phyloP scores from a whole-genome alignment of 1,140 invertebrate genomes.

The Drosophila erecta region DNA sequence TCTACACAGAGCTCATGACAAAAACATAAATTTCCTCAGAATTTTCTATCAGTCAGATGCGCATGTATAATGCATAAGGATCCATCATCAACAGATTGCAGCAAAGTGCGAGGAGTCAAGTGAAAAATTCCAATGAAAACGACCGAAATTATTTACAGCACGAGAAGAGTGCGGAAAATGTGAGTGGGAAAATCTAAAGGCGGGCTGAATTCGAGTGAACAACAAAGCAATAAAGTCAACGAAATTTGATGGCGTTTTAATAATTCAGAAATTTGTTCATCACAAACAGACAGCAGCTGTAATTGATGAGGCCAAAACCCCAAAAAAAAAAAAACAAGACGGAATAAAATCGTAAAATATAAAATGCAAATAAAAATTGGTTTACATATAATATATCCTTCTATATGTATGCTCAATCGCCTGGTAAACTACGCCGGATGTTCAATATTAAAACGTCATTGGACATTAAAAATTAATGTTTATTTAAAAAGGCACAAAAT shows the following conservation, averaged over 20 bases:
- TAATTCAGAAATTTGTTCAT: constrained; percentile 68
- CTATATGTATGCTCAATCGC: constrained; percentile 9
- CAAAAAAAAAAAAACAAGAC: constrained; percentile 19
- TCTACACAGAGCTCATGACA: constrained; percentile 26
- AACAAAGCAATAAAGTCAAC: constrained; percentile 55
- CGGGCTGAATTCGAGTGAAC: constrained; percentile 18
- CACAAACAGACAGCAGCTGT: constrained; percentile 67
- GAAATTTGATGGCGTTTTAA: constrained; percentile 61
- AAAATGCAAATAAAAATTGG: constrained; percentile 41
- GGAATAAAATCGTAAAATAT: constrained; percentile 41
- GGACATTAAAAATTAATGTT: constrained; percentile 71
- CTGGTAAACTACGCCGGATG: constrained; percentile 49
- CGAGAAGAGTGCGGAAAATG: background rate
- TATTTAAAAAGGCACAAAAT: constrained; percentile 67
- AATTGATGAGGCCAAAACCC: constrained; percentile 58
- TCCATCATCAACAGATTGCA: constrained; percentile 51
- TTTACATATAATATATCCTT: constrained; percentile 32
- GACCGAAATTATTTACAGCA: constrained; percentile 47
- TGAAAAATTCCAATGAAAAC: constrained; percentile 43
- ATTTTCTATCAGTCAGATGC: constrained; percentile 42
- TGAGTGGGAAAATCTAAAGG: background rate
- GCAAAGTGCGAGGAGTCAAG: constrained; percentile 32
- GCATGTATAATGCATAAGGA: constrained; percentile 48
- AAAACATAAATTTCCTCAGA: constrained; percentile 31
- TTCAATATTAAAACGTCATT: constrained; percentile 58